Evolutionary conservation across 2,797 vertebrate species (phyloP).

Genomic region (Lerista edwardsae): DNA sequence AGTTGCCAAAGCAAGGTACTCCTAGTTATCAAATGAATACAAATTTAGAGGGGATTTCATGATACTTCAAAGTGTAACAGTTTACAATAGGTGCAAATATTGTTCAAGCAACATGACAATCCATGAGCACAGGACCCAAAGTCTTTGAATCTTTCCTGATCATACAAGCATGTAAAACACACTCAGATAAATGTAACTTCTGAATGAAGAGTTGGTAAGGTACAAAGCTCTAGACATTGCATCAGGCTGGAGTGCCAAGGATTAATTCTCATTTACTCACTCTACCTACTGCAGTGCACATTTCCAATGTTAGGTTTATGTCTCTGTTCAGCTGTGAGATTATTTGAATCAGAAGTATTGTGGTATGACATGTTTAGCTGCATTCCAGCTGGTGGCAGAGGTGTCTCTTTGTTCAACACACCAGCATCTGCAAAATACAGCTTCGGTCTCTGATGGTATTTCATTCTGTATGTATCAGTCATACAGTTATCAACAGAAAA

Average conservation of each 20-base stretch:
- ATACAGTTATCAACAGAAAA: constrained; percentile 96
- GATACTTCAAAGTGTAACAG: constrained; percentile 21
- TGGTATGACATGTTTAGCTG: constrained; percentile 72
- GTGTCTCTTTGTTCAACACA: constrained; percentile 75
- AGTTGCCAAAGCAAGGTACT: neutral
- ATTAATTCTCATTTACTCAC: neutral
- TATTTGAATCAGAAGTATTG: constrained; percentile 66
- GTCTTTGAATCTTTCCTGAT: constrained; percentile 65
- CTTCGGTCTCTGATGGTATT: constrained; percentile 90
- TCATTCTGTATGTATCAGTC: constrained; percentile 95
- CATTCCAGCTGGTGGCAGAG: constrained; percentile 77
- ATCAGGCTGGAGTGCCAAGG: neutral
- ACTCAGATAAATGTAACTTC: neutral
- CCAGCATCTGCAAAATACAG: constrained; percentile 76
- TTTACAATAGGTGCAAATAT: constrained; percentile 51
- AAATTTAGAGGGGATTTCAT: constrained; percentile 4
- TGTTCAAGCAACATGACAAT: constrained; percentile 65
- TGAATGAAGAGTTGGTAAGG: neutral
- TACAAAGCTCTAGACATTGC: constrained; percentile 20
- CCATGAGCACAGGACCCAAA: constrained; percentile 29
- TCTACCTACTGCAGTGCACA: constrained; percentile 68
- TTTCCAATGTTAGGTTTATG: constrained; percentile 78
- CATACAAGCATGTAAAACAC: constrained; percentile 46
- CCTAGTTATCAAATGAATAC: neutral
- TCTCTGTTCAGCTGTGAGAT: constrained; percentile 66